Evolutionary conservation across 1,140 invertebrate genomes (phyloP), one percentile per base, ranked within the genome.

Genomic region (Cotesia chilonis): DNA sequence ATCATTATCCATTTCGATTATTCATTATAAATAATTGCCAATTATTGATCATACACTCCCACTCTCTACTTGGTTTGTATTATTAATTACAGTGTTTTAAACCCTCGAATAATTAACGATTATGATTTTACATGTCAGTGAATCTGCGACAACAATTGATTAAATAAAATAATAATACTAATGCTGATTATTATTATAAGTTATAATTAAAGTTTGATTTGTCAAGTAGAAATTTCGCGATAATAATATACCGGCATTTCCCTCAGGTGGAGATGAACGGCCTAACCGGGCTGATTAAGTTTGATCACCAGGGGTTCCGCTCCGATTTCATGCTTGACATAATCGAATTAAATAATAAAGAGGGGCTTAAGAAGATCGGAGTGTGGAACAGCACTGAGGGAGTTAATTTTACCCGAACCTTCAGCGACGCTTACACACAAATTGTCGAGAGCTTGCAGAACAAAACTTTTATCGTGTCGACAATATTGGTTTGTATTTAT

Each of bases 241-340:
- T 54, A 54, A 57, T 12, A 41, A 59, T 51, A n/a, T 51, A 51
- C n/a, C 10, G 7, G 55, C 47, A 38, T 61, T 69, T 68, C 65
- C 77, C 14, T 20, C 81, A 96, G 95, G 93, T 96, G 7, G 94
- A 96, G 84, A 95, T 97, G 89, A 91, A 92, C 76, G 97, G 97
- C 1, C 85, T 98, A 75, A 98, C 96, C 1, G 96, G 96, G 51
- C 92, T 94, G 12, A 96, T 98, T 74, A 95, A 96, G 84, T 98
- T 98, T 83, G 95, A 98, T 87, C 94, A 96, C 82, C 92, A 96
- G 87, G 96, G 96, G 41, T 96, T 96, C 83, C 89, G 97, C 71
- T 94, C 94, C 1, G 94, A 98, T 85, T 97, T 98, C 80, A 91
- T 93, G 74, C 87, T 98, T 55, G 95, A 96, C 81, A 94, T 98